These are phyloP conservation scores for Acleris holmiana DNA, from an alignment of 2,888 invertebrate species.

Conservation along the genomic window DNA sequence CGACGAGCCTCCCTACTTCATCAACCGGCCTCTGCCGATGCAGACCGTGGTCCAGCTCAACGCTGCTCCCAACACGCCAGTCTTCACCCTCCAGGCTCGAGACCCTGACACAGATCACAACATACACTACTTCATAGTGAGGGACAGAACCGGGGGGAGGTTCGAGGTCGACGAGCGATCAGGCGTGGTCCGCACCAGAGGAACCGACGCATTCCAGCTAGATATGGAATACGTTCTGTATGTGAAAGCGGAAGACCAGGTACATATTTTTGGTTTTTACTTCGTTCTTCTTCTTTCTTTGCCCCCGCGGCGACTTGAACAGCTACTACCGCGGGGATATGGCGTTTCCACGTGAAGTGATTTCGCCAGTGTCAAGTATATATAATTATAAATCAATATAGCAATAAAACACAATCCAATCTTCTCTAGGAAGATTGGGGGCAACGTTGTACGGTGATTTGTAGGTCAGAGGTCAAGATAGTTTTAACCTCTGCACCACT, in stretches of 20 bases:
- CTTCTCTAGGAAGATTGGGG: too few relatives aligned
- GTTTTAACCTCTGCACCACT: too few relatives aligned
- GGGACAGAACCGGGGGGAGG: constrained; percentile 92
- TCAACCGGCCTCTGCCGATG: constrained; percentile 98
- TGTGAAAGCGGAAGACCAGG: constrained; percentile 97
- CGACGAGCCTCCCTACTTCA: constrained; percentile 98
- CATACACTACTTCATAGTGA: constrained; percentile 97
- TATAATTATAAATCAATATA: too few relatives aligned
- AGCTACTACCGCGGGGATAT: too few relatives aligned
- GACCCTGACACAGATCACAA: constrained; percentile 98
- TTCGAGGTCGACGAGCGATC: constrained; percentile 96
- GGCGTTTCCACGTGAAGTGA: too few relatives aligned
- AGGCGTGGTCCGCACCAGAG: constrained; percentile 95
- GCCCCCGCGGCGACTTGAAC: too few relatives aligned
- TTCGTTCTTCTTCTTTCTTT: too few relatives aligned
- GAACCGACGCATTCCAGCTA: constrained; percentile 95
- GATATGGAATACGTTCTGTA: constrained; percentile 98
- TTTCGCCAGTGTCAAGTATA: too few relatives aligned
- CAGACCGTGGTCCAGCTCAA: constrained; percentile 98
- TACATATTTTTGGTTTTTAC: constrained; percentile 44
- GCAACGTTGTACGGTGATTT: too few relatives aligned
- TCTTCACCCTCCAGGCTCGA: constrained; percentile 98
- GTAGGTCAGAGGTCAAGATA: too few relatives aligned
- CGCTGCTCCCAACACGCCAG: constrained; percentile 97
- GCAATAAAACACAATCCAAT: too few relatives aligned